phyloP scores from a whole-genome alignment of 2,113 vertebrate genomes.

The Semicossyphus pulcher region DNA sequence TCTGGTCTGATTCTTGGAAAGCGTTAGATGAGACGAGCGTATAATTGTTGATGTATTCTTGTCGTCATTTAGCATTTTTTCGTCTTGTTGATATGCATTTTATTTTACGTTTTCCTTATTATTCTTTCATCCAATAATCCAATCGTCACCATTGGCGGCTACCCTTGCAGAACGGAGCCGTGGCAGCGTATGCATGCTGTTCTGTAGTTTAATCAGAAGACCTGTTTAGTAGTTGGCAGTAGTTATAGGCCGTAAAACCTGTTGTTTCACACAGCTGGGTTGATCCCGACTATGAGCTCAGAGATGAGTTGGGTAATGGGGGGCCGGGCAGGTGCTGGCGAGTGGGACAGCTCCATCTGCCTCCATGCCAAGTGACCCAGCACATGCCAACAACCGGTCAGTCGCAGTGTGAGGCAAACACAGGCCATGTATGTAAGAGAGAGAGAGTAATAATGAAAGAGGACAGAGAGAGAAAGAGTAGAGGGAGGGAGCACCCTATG shows the following conservation, averaged over 20 bases:
- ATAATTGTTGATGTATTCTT: background rate
- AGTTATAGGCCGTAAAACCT: constrained; percentile 39
- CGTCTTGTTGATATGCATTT: background rate
- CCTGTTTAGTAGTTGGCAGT: constrained; percentile 43
- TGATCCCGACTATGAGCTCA: constrained; percentile 53
- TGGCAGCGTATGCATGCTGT: constrained; percentile 6
- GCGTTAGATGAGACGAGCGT: background rate
- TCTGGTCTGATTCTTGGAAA: background rate
- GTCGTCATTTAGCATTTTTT: background rate
- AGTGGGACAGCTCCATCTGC: constrained; percentile 53
- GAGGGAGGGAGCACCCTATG: constrained; percentile 5
- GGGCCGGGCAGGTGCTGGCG: constrained; percentile 68
- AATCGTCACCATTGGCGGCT: background rate
- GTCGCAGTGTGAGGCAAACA: constrained; percentile 29
- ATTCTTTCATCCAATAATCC: background rate
- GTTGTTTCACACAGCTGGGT: constrained; percentile 63
- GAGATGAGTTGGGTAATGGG: constrained; percentile 62
- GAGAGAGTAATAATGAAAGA: background rate
- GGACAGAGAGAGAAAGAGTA: constrained; percentile 4
- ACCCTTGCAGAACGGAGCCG: background rate
- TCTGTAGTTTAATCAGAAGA: constrained; percentile 19
- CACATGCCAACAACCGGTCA: constrained; percentile 54
- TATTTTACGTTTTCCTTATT: background rate
- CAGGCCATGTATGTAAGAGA: constrained; percentile 32
- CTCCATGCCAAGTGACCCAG: constrained; percentile 57